Base-by-base conservation (phyloP, 2,888 invertebrate genomes). In the Drosophila yooni region DNA sequence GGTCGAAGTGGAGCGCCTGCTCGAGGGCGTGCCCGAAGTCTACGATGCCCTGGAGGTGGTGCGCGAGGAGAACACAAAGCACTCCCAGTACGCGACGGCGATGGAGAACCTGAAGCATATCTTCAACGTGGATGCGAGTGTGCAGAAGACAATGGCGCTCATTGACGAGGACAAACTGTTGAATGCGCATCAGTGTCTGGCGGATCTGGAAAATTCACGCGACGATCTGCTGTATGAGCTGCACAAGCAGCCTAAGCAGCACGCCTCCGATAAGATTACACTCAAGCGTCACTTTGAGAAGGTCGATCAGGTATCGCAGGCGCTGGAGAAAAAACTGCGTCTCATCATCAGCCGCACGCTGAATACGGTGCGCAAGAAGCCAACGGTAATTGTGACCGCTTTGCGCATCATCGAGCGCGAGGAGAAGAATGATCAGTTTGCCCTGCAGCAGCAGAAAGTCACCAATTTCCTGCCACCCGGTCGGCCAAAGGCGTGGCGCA, bases 81-180 rank as follows among this genome's bases (percentile, higher is more conserved):
- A 99, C 93, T 99, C 99, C 0, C 99, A 99, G 92, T 98, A 99
- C 93, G 98, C 98, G 2, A 99, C 99, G 1, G 99, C 99, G 0
- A 98, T 98, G 95, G 99, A 99, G 91, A 99, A 99, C 92, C 94
- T 99, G 34, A 99, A 99, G 92, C 99, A 99, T 91, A 99, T 99
- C 76, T 99, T 99, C 90, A 99, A 98, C 52, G 98, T 99, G 1
- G 99, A 98, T 13, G 98, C 98, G 89, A 98, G 98, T 93, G 98
- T 99, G 0, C 96, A 97, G 64, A 98, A 98, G 93, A 98, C 99
- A 0, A 97, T 98, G 91, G 96, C 97, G 64, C 96, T 98, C 94
- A 99, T 99, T 70, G 97, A 96, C 77, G 99, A 99, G 84, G 99
- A 98, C 53, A 99, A 99, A 92, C 94, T 99, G 10, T 93, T 99